Evolutionary conservation across 2,888 invertebrate species (phyloP), one percentile per base, ranked within the genome.

Genomic region (Drosophila parthenogenetica): DNA sequence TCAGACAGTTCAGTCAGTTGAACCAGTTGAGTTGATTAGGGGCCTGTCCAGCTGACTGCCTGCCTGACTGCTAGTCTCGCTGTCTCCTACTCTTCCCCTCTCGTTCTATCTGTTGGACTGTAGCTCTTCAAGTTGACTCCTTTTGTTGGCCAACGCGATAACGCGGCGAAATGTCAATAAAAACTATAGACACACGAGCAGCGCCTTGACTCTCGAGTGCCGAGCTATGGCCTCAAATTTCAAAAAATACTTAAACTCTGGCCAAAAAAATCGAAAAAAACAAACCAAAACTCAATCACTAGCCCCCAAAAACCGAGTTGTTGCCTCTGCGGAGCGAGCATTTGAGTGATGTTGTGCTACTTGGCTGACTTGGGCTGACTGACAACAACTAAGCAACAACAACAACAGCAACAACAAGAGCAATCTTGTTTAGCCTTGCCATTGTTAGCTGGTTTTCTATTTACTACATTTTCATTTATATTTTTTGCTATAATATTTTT

Each of bases 151-250:
- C 74, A 61, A 64, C 57, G 68, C 88, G 89, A 85, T 85, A 85
- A 89, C 86, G 86, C 88, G 84, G 71, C 66, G 86, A 85, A 88
- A 89, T 88, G 89, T 85, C 89, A 85, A 85, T 89, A 79, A 79
- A 79, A 87, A 84, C 69, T 85, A 85, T 72, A 68, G 89, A 79
- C 72, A 83, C 69, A 74, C 78, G 43, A 60, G 62, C 63, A 50
- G 84, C 62, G 87, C 89, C 89, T 83, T 83, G 89, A 87, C 83
- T 81, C 73, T 79, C 61, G 66, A 74, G 81, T 73, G 81, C 78
- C 63, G 55, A 57, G 75, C 64, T 67, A 67, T 85, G 79, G 88
- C 84, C 86, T 84, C 85, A 87, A 87, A 85, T 82, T 89, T 89
- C 72, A 74, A 77, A 87, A 87, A 77, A 81, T 45, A 62, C 61